Percentiles rank a stretch among this genome's conserved stretches.
phyloP scores from a whole-genome alignment of 2,113 vertebrate species.

The Brachyistius frenatus region DNA sequence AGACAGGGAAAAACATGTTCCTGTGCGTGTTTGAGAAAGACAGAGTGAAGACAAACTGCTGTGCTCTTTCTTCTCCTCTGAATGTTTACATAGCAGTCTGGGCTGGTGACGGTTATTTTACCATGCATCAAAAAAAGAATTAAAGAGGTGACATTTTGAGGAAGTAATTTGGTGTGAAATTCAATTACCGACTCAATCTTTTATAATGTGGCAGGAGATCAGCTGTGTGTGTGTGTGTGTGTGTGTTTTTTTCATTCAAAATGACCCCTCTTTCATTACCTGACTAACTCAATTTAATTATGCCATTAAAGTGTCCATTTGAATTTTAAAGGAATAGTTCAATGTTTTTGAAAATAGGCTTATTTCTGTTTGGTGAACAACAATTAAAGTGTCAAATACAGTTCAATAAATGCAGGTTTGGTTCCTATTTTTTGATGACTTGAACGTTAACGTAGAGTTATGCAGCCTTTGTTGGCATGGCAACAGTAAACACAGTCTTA shows the following conservation, averaged over 20 bases:
- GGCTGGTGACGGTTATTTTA: constrained; percentile 19
- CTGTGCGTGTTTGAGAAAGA: constrained; percentile 24
- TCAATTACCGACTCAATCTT: constrained; percentile 52
- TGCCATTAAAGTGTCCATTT: not conserved
- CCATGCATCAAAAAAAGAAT: constrained; percentile 17
- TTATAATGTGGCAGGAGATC: constrained; percentile 38
- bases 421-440: too few relatives aligned
- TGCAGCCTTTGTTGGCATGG: too few relatives aligned
- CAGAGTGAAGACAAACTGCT: constrained; percentile 23
- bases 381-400: too few relatives aligned
- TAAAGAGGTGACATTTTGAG: constrained; percentile 19
- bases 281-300: constrained; percentile 8
- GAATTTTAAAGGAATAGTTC: not conserved
- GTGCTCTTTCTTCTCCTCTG: constrained; percentile 27
- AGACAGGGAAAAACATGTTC: constrained; percentile 69
- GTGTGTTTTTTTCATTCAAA: not conserved
- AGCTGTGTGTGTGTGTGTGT: constrained; percentile 5
- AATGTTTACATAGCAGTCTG: constrained; percentile 42
- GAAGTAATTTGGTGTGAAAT: constrained; percentile 40
- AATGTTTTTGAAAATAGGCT: not conserved
- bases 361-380: too few relatives aligned
- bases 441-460: too few relatives aligned
- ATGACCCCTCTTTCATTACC: constrained; percentile 28
- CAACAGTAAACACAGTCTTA: too few relatives aligned
- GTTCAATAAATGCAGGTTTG: too few relatives aligned